Evolutionary conservation across 2,888 invertebrate genomes (phyloP).

Genomic region (Erannis defoliaria): DNA sequence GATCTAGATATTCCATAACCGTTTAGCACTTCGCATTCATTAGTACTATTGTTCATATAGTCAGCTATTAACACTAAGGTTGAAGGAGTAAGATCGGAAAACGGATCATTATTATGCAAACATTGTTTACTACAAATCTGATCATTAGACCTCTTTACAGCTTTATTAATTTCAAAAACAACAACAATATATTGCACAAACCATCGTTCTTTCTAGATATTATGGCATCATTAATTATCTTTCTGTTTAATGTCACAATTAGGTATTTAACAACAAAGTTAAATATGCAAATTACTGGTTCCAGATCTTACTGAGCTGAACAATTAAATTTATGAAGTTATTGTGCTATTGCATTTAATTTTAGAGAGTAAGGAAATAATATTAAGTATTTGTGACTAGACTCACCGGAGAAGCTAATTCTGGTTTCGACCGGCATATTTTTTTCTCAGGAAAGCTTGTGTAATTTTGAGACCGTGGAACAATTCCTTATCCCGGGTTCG

Average conservation of each 20-base stretch:
- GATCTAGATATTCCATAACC: slow-evolving; percentile 43
- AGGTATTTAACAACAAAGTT: slow-evolving; percentile 14
- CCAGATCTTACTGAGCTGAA: slow-evolving; percentile 7
- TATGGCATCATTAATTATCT: slow-evolving; percentile 38
- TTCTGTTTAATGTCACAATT: slow-evolving; percentile 14
- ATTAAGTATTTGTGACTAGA: slow-evolving; percentile 38
- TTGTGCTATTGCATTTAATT: slow-evolving; percentile 17
- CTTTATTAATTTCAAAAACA: slow-evolving; percentile 9
- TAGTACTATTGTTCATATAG: slow-evolving; percentile 45
- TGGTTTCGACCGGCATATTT: slow-evolving; percentile 81
- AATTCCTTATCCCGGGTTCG: slow-evolving; percentile 41
- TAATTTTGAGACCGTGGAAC: slow-evolving; percentile 39
- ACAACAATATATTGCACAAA: slow-evolving; percentile 20
- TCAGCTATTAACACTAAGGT: slow-evolving; percentile 38
- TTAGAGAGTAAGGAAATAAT: neutral
- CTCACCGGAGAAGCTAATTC: slow-evolving; percentile 84
- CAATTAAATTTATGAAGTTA: slow-evolving; percentile 17
- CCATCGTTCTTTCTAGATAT: slow-evolving; percentile 20
- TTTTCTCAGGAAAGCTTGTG: slow-evolving; percentile 44
- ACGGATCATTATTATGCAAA: slow-evolving; percentile 35
- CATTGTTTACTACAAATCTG: slow-evolving; percentile 15
- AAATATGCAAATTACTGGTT: slow-evolving; percentile 12
- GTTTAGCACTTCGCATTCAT: slow-evolving; percentile 51
- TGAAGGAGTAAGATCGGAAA: slow-evolving; percentile 35
- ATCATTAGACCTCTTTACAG: neutral